Conservation (phyloP, 1,140 invertebrate genomes). For the Nasonia vitripennis region DNA sequence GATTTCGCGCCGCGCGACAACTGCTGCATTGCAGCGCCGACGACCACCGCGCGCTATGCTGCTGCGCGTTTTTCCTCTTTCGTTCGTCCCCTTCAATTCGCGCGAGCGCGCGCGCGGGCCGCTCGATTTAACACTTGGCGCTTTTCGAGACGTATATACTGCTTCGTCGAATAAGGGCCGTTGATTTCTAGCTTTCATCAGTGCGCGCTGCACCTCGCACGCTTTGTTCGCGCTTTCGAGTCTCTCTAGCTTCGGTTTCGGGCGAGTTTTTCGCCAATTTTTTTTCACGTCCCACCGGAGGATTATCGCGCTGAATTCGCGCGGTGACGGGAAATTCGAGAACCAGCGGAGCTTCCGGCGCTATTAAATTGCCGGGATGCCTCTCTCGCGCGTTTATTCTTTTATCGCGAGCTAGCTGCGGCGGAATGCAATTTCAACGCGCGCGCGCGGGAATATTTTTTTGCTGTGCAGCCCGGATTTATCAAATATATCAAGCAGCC, state of each 20-base stretch:
- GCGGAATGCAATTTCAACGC: no score
- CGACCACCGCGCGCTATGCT: neutral
- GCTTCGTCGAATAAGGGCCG: conserved; percentile 2
- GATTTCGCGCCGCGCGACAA: neutral
- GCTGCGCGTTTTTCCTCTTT: conserved; percentile 21
- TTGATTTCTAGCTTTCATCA: conserved; percentile 39
- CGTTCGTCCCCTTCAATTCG: conserved; percentile 29
- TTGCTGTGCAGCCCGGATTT: no score
- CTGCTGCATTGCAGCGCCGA: conserved; percentile 30
- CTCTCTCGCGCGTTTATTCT: neutral
- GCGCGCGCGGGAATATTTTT: no score
- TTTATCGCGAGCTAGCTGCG: neutral
- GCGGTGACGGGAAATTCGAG: neutral
- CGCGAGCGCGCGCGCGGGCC: neutral
- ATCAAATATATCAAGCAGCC: no score
- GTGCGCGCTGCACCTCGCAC: neutral
- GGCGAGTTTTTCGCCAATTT: neutral
- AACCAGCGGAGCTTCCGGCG: neutral
- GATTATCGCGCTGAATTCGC: neutral
- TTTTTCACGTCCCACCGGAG: neutral
- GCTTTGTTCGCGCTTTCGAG: conserved; percentile 6
- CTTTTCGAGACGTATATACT: conserved; percentile 28
- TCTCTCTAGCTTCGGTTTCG: neutral
- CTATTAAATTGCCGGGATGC: neutral
- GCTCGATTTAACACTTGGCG: conserved; percentile 42